phyloP scores from a whole-genome alignment of 2,113 vertebrate genomes.

The Vidua macroura region DNA sequence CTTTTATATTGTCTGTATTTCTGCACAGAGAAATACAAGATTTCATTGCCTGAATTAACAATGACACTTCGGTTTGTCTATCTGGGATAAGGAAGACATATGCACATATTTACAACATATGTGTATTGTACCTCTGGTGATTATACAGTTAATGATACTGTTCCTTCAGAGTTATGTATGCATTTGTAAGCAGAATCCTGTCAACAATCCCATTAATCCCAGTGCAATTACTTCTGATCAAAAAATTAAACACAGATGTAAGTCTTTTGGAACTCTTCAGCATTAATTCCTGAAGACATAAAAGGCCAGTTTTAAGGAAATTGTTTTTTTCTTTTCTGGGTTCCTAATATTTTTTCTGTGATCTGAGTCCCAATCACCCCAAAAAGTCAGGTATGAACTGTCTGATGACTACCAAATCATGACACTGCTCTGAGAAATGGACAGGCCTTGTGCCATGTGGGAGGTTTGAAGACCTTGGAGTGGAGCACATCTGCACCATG shows the following conservation, averaged over 20 bases:
- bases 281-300: background rate
- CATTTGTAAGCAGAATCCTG: background rate
- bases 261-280: background rate
- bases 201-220: background rate
- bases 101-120: background rate
- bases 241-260: background rate
- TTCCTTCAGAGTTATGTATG: background rate
- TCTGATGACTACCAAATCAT: background rate
- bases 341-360: background rate
- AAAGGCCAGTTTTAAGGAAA: background rate
- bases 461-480: background rate
- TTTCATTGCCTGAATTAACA: background rate
- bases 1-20: background rate
- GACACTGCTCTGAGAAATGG: background rate
- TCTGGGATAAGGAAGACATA: background rate
- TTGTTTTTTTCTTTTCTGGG: background rate
- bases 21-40: background rate
- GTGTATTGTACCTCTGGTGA: background rate
- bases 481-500: background rate
- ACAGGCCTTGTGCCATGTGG: background rate
- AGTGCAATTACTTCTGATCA: background rate
- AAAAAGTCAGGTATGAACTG: background rate
- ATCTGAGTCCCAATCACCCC: background rate
- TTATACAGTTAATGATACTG: background rate
- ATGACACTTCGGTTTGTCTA: background rate